These are phyloP conservation scores for Listrodromus nycthemerus DNA, from an alignment of 2,888 invertebrate genomes.

Conservation along the genomic window DNA sequence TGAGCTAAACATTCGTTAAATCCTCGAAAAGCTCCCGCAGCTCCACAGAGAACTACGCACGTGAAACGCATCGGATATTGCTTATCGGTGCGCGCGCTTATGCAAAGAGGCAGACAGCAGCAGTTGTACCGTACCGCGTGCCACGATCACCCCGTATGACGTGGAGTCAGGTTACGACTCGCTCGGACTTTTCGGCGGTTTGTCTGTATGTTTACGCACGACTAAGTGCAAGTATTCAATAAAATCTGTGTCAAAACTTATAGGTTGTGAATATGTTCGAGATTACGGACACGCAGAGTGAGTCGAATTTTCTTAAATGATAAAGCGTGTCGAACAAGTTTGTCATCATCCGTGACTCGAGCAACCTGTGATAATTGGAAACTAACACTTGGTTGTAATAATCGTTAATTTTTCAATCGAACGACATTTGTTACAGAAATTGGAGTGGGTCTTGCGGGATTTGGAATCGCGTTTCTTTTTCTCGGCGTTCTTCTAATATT, in stretches of 20 bases:
- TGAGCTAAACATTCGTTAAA: too few species aligned
- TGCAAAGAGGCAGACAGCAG: slow-evolving; percentile 12
- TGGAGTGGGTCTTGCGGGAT: slow-evolving; percentile 98
- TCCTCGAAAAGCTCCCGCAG: too few species aligned
- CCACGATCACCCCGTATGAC: slow-evolving; percentile 67
- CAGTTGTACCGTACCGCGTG: slow-evolving; percentile 59
- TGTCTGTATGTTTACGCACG: neutral
- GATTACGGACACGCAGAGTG: slow-evolving; percentile 93
- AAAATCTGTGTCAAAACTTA: slow-evolving; percentile 30
- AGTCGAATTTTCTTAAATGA: slow-evolving; percentile 81
- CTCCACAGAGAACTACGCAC: too few species aligned
- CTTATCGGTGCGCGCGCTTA: slow-evolving; percentile 39
- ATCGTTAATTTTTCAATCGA: neutral
- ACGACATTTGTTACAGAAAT: slow-evolving; percentile 90
- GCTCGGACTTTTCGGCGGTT: slow-evolving; percentile 32
- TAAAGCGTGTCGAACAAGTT: neutral
- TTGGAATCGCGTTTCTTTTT: slow-evolving; percentile 97
- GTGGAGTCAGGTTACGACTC: slow-evolving; percentile 70
- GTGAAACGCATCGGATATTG: neutral
- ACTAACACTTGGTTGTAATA: neutral
- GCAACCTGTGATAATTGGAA: slow-evolving; percentile 13
- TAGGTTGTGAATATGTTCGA: slow-evolving; percentile 89
- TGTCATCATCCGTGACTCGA: slow-evolving; percentile 39
- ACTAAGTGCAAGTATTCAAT: neutral
- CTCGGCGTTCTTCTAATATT: slow-evolving; percentile 97